Evolutionary conservation across 2,113 vertebrate genomes (phyloP), one percentile per base, ranked within the genome.

Genomic region (Proterorhinus semilunaris): DNA sequence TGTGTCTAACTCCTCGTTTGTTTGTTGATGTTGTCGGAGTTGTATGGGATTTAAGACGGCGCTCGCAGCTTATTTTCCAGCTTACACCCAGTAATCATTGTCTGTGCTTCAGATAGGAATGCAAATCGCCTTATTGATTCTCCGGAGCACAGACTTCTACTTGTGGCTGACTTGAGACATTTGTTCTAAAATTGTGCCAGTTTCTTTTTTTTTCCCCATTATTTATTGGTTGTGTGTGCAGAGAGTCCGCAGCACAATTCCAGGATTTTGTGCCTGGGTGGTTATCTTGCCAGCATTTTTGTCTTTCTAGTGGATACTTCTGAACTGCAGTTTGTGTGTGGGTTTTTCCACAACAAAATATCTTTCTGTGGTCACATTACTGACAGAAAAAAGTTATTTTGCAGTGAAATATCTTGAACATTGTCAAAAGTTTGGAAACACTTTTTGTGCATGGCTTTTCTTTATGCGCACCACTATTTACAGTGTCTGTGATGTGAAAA

Each of bases 11-110:
- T 44, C 58, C 42, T 61, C 58, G 45, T 61, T 61, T 45, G 58
- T 63, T 63, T 63, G 62, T 47, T 47, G 62, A 46, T 61, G 58
- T 61, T 44, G 58, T 61, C 42, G 13, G 36, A 10, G 58, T 44
- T 61, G 11, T 8, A 61, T 36, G 27, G 46, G 62, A 63, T 63
- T 63, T 63, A 27, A 46, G 27, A 36, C 15, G 10, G 43, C 55
- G 7, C 63, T 5, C 0, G 45, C 7, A 12, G 54, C 58, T 16
- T 76, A 52, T 47, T 50, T 9, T 66, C 43, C 42, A 62, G 10
- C 50, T 57, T 53, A 16, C 12, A 44, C 8, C 21, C 17, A 10
- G 36, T 27, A 21, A 57, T 55, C 49, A 42, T 52, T 15, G 59
- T 21, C 57, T 71, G 52, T 47, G 15, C 48, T 68, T 36, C 53